Percentiles rank a stretch among this genome's conserved stretches.
These are phyloP conservation scores for Asbolus verrucosus DNA, from an alignment of 1,140 invertebrate species.

Conservation along the genomic window DNA sequence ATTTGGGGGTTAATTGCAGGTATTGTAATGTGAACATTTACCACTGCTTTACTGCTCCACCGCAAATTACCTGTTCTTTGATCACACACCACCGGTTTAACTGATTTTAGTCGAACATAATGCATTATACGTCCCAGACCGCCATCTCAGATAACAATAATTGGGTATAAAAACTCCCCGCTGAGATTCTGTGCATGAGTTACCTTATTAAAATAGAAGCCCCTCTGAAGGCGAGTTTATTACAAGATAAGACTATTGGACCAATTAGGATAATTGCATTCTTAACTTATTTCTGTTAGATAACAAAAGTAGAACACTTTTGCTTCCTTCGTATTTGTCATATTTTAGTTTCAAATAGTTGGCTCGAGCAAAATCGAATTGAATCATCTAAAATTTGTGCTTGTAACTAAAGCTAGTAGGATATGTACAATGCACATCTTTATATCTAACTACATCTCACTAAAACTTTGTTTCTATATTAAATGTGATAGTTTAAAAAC, in stretches of 20 bases:
- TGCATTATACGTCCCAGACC: conserved; percentile 8
- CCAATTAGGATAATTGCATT: conserved; percentile 23
- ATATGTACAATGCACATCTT: too few relatives aligned
- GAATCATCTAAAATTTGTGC: too few relatives aligned
- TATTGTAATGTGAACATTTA: conserved; percentile 48
- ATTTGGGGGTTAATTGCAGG: conserved; percentile 47
- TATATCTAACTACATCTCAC: too few relatives aligned
- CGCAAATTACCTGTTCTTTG: conserved; percentile 30
- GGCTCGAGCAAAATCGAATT: too few relatives aligned
- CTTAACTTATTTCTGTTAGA: conserved; percentile 29
- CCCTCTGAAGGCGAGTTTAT: conserved; percentile 14
- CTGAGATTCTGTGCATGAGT: conserved; percentile 27
- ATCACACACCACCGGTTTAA: conserved; percentile 19
- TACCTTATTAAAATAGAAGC: conserved; percentile 35
- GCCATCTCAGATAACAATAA: conserved; percentile 31
- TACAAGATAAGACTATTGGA: conserved; percentile 20
- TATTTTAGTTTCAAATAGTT: too few relatives aligned
- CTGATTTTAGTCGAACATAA: conserved; percentile 26
- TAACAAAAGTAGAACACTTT: conserved; percentile 8
- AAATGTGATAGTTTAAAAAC: too few relatives aligned
- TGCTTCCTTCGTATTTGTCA: not conserved
- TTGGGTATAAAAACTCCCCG: conserved; percentile 18
- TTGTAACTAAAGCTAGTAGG: too few relatives aligned
- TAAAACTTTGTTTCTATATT: too few relatives aligned
- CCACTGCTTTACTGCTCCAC: conserved; percentile 23